Base-by-base conservation (phyloP, 2,797 vertebrate genomes). In the Phataginus tricuspis region DNA sequence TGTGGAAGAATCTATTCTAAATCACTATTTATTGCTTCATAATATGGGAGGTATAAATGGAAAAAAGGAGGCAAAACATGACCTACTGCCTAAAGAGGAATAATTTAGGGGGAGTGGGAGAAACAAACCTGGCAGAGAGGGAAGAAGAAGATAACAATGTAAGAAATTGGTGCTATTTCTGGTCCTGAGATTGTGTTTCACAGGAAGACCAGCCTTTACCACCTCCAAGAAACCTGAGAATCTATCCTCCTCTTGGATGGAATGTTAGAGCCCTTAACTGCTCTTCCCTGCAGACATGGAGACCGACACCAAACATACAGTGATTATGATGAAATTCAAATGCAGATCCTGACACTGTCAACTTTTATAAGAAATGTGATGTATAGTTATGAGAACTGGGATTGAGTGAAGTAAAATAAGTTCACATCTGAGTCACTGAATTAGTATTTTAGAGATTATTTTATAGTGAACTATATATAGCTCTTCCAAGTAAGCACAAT, bases 241-340 rank as follows among this genome's bases (percentile, higher is more conserved):
- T 51, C 7, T 34, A 29, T 61, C 13, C 14, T 85, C 5, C 18
- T 21, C 2, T 19, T 31, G 3, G 1, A 9, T 1, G 31, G 34
- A 7, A 61, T 53, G 5, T 1, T 31, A 72, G 21, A 63, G 16
- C 5, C 16, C 4, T 74, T 7, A 53, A 15, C 13, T 63, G 7
- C 0, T 37, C 7, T 59, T 45, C 4, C 3, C 7, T 63, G 10
- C 2, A 39, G 2, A 0, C 7, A 3, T 25, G 8, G 7, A 69
- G 39, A 69, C 1, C 51, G 31, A 90, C 49, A 49, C 25, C 8
- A 84, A 55, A 42, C 59, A 15, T 4, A 21, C 39, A 7, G 29
- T 21, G 23, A 37, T 10, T 27, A 94, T 42, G 8, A 51, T 16
- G 34, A 69, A 15, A 77, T 11, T 6, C 27, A 71, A n/a, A 49